Conservation (phyloP, 2,113 vertebrate species). For the Psittacula cyanocephala region DNA sequence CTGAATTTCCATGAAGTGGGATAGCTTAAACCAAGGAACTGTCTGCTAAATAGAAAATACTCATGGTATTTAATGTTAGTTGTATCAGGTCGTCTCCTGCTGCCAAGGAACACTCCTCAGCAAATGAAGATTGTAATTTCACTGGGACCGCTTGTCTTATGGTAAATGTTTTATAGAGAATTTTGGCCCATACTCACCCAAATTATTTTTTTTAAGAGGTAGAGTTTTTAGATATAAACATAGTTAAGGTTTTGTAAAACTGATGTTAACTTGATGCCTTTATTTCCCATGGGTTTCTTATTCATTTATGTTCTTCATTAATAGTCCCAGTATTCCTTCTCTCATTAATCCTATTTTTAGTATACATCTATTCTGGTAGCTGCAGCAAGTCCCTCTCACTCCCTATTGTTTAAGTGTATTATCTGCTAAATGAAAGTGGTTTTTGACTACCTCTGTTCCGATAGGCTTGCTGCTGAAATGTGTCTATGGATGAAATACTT, state of each 20-base stretch:
- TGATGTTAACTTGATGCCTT: constrained; percentile 46
- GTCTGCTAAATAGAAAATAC: constrained; percentile 42
- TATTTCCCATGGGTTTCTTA: constrained; percentile 64
- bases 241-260: constrained; percentile 48
- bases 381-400: neutral
- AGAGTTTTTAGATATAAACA: constrained; percentile 2
- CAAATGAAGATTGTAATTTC: neutral
- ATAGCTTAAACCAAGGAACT: constrained; percentile 38
- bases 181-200: neutral
- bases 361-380: constrained; percentile 20
- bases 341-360: constrained; percentile 65
- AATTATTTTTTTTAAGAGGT: neutral
- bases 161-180: neutral
- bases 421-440: neutral
- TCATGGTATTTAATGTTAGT: neutral
- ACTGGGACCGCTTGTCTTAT: neutral
- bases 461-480: neutral
- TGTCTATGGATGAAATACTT: neutral
- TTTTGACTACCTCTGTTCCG: neutral
- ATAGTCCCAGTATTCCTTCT: constrained; percentile 54
- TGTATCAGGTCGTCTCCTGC: neutral
- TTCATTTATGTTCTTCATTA: constrained; percentile 65
- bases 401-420: neutral
- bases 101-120: constrained; percentile 5
- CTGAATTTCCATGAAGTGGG: constrained; percentile 49